phyloP scores from a whole-genome alignment of 2,888 invertebrate species.

The Heliconius aoede region DNA sequence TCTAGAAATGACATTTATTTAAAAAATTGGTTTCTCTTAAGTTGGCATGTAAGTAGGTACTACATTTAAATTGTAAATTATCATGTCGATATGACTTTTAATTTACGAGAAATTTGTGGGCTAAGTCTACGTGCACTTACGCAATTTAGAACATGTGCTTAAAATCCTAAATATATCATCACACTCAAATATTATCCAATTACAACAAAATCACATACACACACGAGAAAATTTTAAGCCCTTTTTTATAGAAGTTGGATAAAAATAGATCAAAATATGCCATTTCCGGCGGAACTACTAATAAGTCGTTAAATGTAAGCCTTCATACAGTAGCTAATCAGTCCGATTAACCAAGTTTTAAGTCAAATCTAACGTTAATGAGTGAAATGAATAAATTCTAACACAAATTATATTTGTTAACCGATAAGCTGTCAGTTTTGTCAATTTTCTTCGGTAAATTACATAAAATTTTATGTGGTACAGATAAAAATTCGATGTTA shows the following conservation, averaged over 20 bases:
- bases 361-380: constrained; percentile 11
- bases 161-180: too few relatives aligned
- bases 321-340: constrained; percentile 14
- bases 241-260: background rate
- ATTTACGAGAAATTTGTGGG: too few relatives aligned
- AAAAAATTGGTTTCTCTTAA: too few relatives aligned
- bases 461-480: background rate
- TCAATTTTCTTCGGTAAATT: constrained; percentile 6
- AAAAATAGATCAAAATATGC: background rate
- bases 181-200: too few relatives aligned
- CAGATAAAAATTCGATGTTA: background rate
- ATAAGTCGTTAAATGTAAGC: background rate
- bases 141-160: too few relatives aligned
- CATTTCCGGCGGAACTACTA: constrained; percentile 10
- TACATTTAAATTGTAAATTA: too few relatives aligned
- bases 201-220: background rate
- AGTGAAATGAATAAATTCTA: constrained; percentile 13
- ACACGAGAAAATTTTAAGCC: background rate
- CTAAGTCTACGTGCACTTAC: too few relatives aligned
- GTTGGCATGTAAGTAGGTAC: too few relatives aligned
- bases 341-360: background rate
- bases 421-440: constrained; percentile 13
- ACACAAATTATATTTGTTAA: background rate
- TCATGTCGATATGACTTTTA: too few relatives aligned
- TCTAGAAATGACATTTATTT: too few relatives aligned